phyloP scores from a whole-genome alignment of 2,113 vertebrate genomes.

The Bubo scandiacus region DNA sequence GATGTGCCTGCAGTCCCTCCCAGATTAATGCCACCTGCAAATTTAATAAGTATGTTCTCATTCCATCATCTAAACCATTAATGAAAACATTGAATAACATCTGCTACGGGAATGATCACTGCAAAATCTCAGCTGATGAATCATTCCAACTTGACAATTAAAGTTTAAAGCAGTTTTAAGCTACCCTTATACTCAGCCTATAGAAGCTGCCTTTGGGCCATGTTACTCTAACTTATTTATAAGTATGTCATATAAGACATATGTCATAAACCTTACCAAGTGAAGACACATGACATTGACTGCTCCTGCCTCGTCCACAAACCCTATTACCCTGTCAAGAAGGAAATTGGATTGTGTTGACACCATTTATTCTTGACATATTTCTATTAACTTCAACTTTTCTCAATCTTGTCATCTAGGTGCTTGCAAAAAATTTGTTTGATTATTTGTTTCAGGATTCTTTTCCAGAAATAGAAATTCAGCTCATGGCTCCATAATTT shows the following conservation, averaged over 20 bases:
- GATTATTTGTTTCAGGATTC: not conserved
- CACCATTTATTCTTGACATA: not conserved
- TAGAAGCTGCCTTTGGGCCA: not conserved
- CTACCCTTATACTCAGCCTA: not conserved
- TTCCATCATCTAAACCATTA: slow-evolving; percentile 44
- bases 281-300: not conserved
- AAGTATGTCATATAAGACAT: not conserved
- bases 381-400: not conserved
- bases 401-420: not conserved
- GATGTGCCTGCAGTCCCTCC: not conserved
- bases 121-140: slow-evolving; percentile 49
- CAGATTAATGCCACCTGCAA: slow-evolving; percentile 49
- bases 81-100: slow-evolving; percentile 54
- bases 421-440: not conserved
- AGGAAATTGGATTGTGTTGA: slow-evolving; percentile 11
- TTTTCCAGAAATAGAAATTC: not conserved
- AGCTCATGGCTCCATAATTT: not conserved
- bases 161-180: slow-evolving; percentile 36
- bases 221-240: not conserved
- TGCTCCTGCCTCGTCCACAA: not conserved
- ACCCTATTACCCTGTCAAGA: slow-evolving; percentile 14
- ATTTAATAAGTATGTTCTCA: slow-evolving; percentile 45
- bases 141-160: slow-evolving; percentile 23
- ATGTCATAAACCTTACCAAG: not conserved
- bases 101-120: slow-evolving; percentile 31